Percentiles rank a stretch among this genome's conserved stretches.
phyloP scores from a whole-genome alignment of 2,797 vertebrate genomes.

The Spinibarbus caldwelli region DNA sequence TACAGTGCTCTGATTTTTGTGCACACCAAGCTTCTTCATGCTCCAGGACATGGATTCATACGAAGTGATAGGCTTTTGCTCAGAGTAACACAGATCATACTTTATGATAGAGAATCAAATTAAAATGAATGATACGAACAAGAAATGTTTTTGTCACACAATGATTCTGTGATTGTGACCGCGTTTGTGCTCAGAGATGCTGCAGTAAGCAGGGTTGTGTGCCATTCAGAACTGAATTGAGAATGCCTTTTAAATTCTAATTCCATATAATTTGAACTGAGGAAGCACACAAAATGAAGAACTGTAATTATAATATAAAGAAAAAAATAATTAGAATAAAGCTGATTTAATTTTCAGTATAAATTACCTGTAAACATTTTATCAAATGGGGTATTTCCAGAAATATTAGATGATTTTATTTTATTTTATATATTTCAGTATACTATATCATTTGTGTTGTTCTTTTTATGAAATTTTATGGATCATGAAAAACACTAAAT shows the following conservation, averaged over 20 bases:
- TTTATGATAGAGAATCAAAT: not conserved
- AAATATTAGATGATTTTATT: not conserved
- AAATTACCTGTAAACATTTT: not conserved
- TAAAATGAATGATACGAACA: constrained; percentile 15
- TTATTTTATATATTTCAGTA: not conserved
- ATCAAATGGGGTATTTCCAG: not conserved
- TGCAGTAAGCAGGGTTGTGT: not conserved
- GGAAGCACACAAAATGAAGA: not conserved
- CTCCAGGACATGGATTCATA: constrained; percentile 46
- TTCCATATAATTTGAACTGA: not conserved
- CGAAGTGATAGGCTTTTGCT: constrained; percentile 31
- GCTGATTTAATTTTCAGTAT: not conserved
- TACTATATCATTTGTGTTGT: not conserved
- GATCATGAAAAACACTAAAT: not conserved
- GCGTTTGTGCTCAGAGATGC: not conserved
- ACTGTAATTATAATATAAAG: not conserved
- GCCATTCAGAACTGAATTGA: not conserved
- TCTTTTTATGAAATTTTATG: not conserved
- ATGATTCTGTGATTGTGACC: not conserved
- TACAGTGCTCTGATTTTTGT: constrained; percentile 51
- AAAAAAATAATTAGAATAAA: not conserved
- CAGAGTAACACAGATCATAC: constrained; percentile 13
- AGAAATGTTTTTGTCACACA: not conserved
- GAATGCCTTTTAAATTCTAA: not conserved
- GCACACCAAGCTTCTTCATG: constrained; percentile 39